These are phyloP conservation scores for Ctenicera cuprea DNA, from an alignment of 2,888 invertebrate genomes.

Conservation along the genomic window DNA sequence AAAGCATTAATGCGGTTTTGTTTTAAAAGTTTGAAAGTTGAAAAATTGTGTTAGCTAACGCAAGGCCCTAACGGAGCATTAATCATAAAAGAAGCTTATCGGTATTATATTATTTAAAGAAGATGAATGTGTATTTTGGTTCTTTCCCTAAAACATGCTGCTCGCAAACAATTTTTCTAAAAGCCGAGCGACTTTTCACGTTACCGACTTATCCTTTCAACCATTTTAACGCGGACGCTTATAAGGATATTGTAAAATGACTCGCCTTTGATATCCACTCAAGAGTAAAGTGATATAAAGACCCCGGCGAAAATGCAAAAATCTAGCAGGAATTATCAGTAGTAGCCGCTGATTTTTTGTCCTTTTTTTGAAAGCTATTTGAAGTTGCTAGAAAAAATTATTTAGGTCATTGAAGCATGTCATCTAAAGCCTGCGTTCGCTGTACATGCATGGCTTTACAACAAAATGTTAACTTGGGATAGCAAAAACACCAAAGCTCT, in stretches of 20 bases:
- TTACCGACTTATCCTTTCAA: slow-evolving; percentile 20
- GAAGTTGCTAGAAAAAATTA: neutral
- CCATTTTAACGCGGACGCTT: slow-evolving; percentile 20
- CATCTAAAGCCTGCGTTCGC: neutral
- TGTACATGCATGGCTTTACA: neutral
- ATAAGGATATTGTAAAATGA: slow-evolving; percentile 23
- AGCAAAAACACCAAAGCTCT: neutral
- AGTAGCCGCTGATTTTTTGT: neutral
- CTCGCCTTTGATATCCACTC: slow-evolving; percentile 29
- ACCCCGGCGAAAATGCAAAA: neutral
- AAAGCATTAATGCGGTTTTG: too few species aligned
- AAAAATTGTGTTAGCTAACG: too few species aligned
- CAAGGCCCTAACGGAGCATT: neutral
- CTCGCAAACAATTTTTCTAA: slow-evolving; percentile 3
- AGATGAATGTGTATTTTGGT: neutral
- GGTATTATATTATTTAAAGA: slow-evolving; percentile 5
- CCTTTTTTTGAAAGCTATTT: neutral
- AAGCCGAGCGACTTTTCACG: neutral
- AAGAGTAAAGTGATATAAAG: slow-evolving; percentile 16
- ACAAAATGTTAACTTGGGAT: neutral
- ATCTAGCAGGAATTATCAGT: slow-evolving; percentile 9
- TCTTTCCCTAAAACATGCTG: neutral
- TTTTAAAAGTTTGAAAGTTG: too few species aligned
- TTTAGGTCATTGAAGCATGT: neutral
- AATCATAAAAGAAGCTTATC: slow-evolving; percentile 9